Evolutionary conservation across 2,888 invertebrate genomes (phyloP).

Genomic region (Allolobophora icterica): DNA sequence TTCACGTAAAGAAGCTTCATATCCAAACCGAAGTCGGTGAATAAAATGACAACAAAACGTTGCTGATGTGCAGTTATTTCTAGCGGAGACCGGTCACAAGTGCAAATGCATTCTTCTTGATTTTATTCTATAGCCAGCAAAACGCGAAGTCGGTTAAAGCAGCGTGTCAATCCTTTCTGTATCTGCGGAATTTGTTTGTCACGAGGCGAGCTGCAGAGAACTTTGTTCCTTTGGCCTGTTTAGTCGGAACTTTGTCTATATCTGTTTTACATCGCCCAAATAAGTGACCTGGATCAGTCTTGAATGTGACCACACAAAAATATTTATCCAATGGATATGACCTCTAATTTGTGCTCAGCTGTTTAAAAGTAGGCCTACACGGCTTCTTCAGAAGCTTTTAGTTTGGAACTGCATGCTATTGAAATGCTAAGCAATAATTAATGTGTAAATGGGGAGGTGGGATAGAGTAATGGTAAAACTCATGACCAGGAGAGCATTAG

Average conservation of each 20-base stretch:
- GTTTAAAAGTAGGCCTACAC: not conserved
- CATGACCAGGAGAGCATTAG: too few relatives aligned
- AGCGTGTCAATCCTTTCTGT: not conserved
- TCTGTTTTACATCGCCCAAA: not conserved
- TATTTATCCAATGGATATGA: not conserved
- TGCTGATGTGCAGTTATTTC: not conserved
- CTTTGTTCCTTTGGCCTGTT: not conserved
- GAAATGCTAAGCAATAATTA: too few relatives aligned
- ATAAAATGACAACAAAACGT: not conserved
- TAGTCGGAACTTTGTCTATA: not conserved
- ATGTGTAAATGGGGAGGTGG: too few relatives aligned
- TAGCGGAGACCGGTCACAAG: not conserved
- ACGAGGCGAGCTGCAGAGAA: not conserved
- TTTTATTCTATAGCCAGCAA: not conserved
- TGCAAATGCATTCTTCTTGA: not conserved
- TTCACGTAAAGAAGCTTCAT: not conserved
- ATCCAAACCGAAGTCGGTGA: not conserved
- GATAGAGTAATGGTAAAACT: too few relatives aligned
- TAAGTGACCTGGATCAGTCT: not conserved
- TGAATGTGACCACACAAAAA: not conserved
- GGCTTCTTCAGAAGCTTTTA: too few relatives aligned
- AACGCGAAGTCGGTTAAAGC: not conserved
- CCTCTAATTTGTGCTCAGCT: not conserved
- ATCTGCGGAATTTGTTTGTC: not conserved
- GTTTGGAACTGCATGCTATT: too few relatives aligned